Base-by-base conservation (phyloP, 2,113 vertebrate genomes). In the Brachyhypopomus gauderio region DNA sequence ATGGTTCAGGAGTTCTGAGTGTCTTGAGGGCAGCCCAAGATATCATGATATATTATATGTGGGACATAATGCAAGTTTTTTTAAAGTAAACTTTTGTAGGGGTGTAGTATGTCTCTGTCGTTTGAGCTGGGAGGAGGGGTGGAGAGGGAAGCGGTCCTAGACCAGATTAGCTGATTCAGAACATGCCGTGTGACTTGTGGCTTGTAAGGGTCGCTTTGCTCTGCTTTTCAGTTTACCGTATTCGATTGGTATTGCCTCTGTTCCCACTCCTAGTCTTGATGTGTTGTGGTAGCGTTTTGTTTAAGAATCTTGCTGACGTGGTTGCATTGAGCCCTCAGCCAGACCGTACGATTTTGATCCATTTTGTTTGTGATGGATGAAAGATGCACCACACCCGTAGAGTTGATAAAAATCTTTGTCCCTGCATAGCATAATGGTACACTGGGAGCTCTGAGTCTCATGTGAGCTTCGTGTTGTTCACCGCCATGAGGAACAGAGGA, bases 181-280 rank as follows among this genome's bases (percentile, higher is more conserved):
- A 23, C 78, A 56, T 59, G 48, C 59, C 27, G 22, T 56, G 70
- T 80, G 70, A 58, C 72, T 60, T 52, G 59, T 66, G 71, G 17
- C 25, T 41, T 67, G 62, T 73, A n/a, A 72, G 41, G 78, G 78
- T 52, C 67, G 30, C 34, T 72, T 22, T 72, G 78, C 11, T 75
- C 60, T 25, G 22, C 7, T 7, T 79, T 63, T 55, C 45, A 25
- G 22, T 41, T 27, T 56, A 20, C 62, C 22, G 38, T 60, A 69
- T 69, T 75, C 75, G 48, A 81, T n/a, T 66, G 6, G 14, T 45
- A 52, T 75, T 27, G 62, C 41, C 41, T 41, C 41, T 41, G 41
- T 41, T 41, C 9, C 5, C 9, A 69, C 45, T 41, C 41, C 23
- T 5, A 16, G 38, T 80, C 25, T 60, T 66, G 60, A 41, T 23